phyloP scores from a whole-genome alignment of 92 coral and sea anemone species.

The Siderastrea siderea region DNA sequence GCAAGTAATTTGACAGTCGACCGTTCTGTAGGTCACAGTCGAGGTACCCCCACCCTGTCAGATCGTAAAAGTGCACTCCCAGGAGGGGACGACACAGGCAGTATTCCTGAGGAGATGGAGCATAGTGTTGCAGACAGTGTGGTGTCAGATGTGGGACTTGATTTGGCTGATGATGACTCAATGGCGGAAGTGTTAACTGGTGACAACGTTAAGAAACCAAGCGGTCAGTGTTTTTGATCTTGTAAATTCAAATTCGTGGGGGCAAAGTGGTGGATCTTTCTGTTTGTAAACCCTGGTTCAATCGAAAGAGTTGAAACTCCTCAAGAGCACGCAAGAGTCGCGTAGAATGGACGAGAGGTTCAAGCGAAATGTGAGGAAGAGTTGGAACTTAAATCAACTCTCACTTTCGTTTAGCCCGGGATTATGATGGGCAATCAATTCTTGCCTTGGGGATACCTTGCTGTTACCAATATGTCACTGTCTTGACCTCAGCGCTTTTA shows the following conservation, averaged over 20 bases:
- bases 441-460: no score
- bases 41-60: constrained; percentile 30
- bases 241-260: neutral
- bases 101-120: constrained; percentile 83
- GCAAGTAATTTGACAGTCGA: constrained; percentile 35
- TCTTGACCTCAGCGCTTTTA: no score
- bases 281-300: no score
- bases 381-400: no score
- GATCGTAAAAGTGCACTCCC: constrained; percentile 4
- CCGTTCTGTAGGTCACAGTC: constrained; percentile 34
- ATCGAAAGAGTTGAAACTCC: no score
- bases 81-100: constrained; percentile 64
- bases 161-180: constrained; percentile 68
- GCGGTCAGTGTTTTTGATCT: constrained; percentile 5
- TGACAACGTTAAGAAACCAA: constrained; percentile 47
- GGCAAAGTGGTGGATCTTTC: no score
- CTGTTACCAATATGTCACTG: no score
- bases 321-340: no score
- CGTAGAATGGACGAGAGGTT: no score
- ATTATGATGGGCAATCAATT: no score
- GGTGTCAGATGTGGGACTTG: constrained; percentile 66
- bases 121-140: constrained; percentile 87
- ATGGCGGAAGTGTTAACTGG: constrained; percentile 38
- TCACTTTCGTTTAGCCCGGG: no score
- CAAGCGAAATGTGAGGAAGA: no score